Evolutionary conservation across 2,113 vertebrate genomes (phyloP), one percentile per base, ranked within the genome.

Genomic region (Anthoscopus minutus): DNA sequence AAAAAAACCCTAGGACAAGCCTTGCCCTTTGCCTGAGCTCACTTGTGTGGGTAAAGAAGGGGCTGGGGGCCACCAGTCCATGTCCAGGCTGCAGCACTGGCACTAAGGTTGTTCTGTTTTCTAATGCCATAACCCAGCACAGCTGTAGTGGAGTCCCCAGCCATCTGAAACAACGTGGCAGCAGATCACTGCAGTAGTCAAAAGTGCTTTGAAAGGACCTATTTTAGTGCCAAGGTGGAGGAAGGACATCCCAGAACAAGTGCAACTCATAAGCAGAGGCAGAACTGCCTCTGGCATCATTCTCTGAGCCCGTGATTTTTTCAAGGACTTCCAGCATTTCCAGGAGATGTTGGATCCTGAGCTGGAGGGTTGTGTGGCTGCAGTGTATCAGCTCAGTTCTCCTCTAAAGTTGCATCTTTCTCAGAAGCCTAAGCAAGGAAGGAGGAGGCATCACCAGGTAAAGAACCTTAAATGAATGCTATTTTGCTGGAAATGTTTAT

Each of bases 181-280:
- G 62, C 54, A 60, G 44, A 81, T 78, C 81, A 30, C 66, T 54
- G 45, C 44, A 15, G 23, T 6, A 74, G 45, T 57, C 35, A 37
- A 45, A 90, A 95, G 80, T 17, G 15, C 86, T 93, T 95, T 94
- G 92, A 86, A 92, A 88, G 48, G n/a, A 71, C 53, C 71, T 94
- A 56, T 96, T 94, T 96, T 78, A 88, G 88, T 78, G 92, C 69
- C 76, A 88, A 88, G 92, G 94, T 94, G 82, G 90, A 84, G 80
- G 65, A 95, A 96, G 94, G 94, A 35, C 90, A 70, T 81, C 72
- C 48, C 42, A 64, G 65, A 62, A 69, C 47, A 53, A 88, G 88
- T 44, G 23, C 38, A 42, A 51, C 38, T 77, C 18, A 2, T 47
- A 30, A 88, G 66, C 85, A 81, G 62, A 83, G 79, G 67, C 54